Evolutionary conservation across 2,888 invertebrate genomes (phyloP).

Genomic region (Papilio demoleus): DNA sequence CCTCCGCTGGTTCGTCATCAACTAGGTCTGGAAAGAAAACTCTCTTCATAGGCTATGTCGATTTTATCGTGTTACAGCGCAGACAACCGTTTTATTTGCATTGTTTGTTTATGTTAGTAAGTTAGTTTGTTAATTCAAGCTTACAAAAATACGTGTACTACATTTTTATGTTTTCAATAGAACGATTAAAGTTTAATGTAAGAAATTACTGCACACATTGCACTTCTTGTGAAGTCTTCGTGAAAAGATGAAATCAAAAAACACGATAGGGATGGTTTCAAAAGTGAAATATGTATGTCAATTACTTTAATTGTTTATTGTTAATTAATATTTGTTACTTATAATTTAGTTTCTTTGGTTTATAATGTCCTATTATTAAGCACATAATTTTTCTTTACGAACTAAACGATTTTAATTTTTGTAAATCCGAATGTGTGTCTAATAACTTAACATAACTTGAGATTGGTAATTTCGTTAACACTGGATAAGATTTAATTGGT

Average conservation of each 20-base stretch:
- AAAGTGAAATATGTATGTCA: neutral
- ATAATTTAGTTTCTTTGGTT: constrained; percentile 23
- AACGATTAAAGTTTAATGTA: no score
- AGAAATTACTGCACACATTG: no score
- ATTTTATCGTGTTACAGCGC: neutral
- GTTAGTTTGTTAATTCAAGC: constrained; percentile 1
- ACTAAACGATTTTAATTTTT: neutral
- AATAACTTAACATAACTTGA: constrained; percentile 22
- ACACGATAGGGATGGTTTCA: neutral
- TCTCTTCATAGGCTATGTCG: constrained; percentile 31
- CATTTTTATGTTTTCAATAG: no score
- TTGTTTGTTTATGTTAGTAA: neutral
- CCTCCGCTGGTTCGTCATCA: constrained; percentile 56
- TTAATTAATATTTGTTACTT: neutral
- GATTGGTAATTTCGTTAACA: neutral
- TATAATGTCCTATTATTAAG: no score
- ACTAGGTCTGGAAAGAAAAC: constrained; percentile 56
- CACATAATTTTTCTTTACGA: no score
- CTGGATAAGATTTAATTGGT: neutral
- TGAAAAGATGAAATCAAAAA: neutral
- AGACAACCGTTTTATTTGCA: neutral
- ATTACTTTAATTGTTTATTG: neutral
- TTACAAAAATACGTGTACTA: neutral
- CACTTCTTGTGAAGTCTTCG: no score
- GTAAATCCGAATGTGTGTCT: constrained; percentile 29